Percentiles rank a stretch among this genome's conserved stretches.
phyloP scores from a whole-genome alignment of 2,888 invertebrate genomes.

The Seladonia tumulorum region DNA sequence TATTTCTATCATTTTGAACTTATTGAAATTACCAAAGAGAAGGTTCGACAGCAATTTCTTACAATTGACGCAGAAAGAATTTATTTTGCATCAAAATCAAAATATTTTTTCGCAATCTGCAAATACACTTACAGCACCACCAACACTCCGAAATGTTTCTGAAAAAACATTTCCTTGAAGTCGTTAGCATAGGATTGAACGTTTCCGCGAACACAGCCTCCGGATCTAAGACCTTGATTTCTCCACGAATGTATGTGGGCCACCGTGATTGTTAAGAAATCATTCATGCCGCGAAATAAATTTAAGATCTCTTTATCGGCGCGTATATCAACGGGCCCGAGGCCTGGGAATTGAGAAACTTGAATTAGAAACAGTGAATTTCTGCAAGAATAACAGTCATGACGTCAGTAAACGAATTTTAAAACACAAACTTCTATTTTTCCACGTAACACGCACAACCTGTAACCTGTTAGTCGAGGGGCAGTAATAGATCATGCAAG shows the following conservation, averaged over 20 bases:
- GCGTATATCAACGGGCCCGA: not conserved
- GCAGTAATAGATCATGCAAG: not conserved
- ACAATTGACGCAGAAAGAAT: not conserved
- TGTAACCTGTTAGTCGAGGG: constrained; percentile 9
- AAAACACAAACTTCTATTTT: constrained; percentile 15
- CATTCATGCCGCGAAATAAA: constrained; percentile 38
- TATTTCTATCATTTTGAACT: too few relatives aligned
- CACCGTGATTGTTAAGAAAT: constrained; percentile 55
- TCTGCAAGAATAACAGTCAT: constrained; percentile 5
- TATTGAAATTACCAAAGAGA: too few relatives aligned
- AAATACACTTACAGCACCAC: not conserved
- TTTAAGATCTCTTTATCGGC: constrained; percentile 41
- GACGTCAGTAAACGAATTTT: not conserved
- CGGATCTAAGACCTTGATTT: constrained; percentile 16
- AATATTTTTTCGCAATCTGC: not conserved
- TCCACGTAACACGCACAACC: constrained; percentile 24
- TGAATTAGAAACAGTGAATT: constrained; percentile 45
- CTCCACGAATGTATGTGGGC: constrained; percentile 12
- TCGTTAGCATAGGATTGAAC: not conserved
- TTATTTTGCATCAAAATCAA: not conserved
- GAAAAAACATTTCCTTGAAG: not conserved
- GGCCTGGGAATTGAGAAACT: constrained; percentile 54
- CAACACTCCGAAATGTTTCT: not conserved
- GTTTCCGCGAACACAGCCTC: constrained; percentile 3
- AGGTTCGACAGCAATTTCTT: not conserved